Percentiles rank a stretch among this genome's conserved stretches.
phyloP scores from a whole-genome alignment of 2,797 vertebrate genomes.

The Alcedo quadribrachys region DNA sequence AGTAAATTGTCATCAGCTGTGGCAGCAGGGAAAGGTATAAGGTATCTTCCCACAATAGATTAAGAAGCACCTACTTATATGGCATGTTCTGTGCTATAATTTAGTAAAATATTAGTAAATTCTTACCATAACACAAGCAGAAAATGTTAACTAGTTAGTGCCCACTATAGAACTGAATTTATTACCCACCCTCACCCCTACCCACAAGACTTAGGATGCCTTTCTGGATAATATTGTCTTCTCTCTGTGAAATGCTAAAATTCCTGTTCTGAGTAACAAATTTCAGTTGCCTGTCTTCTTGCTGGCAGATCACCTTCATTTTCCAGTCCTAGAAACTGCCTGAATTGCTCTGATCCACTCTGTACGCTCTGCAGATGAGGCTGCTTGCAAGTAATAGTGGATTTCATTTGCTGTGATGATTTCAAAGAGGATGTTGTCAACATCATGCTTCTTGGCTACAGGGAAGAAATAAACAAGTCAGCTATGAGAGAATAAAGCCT shows the following conservation, averaged over 20 bases:
- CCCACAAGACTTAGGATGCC: not conserved
- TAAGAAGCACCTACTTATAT: not conserved
- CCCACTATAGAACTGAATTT: not conserved
- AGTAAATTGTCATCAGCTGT: not conserved
- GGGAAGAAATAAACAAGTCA: not conserved
- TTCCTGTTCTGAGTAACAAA: not conserved
- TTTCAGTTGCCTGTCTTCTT: not conserved
- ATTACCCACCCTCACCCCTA: not conserved
- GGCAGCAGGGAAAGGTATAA: not conserved
- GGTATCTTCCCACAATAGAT: not conserved
- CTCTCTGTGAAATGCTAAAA: not conserved
- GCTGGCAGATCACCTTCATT: slow-evolving; percentile 75
- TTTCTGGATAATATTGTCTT: not conserved
- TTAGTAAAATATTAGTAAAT: slow-evolving; percentile 38
- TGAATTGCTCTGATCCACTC: slow-evolving; percentile 97
- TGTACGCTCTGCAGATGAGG: slow-evolving; percentile 86
- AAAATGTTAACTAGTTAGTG: slow-evolving; percentile 32
- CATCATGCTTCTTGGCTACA: slow-evolving; percentile 87
- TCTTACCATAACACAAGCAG: not conserved
- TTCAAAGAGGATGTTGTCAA: slow-evolving; percentile 93
- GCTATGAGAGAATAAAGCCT: not conserved
- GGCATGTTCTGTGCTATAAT: not conserved
- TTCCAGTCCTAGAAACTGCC: slow-evolving; percentile 87
- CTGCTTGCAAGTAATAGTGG: slow-evolving; percentile 93
- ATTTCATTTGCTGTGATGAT: slow-evolving; percentile 94